Percentiles rank a stretch among this genome's conserved stretches.
Conservation (phyloP, 2,888 invertebrate species). For the Andrena fulva region DNA sequence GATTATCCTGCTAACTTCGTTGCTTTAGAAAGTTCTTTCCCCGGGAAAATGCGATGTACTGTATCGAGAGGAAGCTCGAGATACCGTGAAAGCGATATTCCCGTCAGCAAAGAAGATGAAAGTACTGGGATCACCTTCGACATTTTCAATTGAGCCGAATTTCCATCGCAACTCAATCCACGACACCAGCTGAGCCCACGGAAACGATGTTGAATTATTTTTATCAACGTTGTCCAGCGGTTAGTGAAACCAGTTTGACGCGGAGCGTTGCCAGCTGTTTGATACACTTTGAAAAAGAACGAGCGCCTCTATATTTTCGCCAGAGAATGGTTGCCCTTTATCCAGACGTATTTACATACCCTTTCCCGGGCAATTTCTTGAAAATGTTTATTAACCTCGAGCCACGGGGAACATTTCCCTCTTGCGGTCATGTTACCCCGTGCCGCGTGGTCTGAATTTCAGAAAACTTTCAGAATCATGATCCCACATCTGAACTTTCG, state of each 20-base stretch:
- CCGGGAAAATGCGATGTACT: background rate
- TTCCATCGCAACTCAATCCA: background rate
- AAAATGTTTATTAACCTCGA: constrained; percentile 24
- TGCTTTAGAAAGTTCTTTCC: background rate
- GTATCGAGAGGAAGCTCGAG: background rate
- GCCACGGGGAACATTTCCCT: background rate
- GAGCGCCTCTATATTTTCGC: constrained; percentile 1
- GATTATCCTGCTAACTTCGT: background rate
- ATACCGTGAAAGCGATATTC: background rate
- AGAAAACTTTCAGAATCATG: background rate
- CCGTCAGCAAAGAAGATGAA: background rate
- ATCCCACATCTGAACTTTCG: background rate
- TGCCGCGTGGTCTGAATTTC: background rate
- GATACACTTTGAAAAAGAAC: constrained; percentile 1
- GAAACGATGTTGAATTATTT: background rate
- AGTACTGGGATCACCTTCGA: background rate
- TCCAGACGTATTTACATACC: background rate
- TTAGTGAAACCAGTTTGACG: background rate
- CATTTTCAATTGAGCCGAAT: background rate
- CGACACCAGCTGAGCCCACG: background rate
- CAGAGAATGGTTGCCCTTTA: background rate
- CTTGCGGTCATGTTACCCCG: background rate
- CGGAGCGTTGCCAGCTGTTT: constrained; percentile 14
- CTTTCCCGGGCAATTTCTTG: background rate
- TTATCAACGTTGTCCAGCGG: background rate